phyloP scores from a whole-genome alignment of 37 sponge, comb jelly and placozoan genomes.

The Bolinopsis microptera region DNA sequence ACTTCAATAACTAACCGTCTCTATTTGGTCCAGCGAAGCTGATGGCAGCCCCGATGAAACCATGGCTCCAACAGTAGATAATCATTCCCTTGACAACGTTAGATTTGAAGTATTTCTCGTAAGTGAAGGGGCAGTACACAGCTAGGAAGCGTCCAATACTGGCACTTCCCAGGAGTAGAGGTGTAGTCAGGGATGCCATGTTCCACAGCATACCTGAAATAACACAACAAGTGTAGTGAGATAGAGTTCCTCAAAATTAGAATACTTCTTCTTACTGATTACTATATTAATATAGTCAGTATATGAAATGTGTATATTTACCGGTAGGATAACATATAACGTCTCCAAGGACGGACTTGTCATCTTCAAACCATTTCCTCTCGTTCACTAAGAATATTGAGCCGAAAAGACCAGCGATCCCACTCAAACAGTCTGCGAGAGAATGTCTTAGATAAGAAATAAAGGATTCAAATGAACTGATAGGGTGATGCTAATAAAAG shows the following conservation, averaged over 20 bases:
- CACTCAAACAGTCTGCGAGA: conserved; percentile 48
- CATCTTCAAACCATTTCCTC: conserved; percentile 33
- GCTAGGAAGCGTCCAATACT: conserved; percentile 49
- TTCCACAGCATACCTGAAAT: conserved; percentile 72
- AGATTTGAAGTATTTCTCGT: conserved; percentile 24
- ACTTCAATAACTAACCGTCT: conserved; percentile 3
- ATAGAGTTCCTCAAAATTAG: too few species aligned
- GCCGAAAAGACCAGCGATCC: conserved; percentile 27
- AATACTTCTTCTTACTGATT: too few species aligned
- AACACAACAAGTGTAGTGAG: not conserved
- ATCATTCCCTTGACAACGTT: not conserved
- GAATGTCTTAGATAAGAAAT: not conserved
- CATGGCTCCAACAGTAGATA: conserved; percentile 1
- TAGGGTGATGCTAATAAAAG: not conserved
- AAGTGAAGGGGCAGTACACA: conserved; percentile 25
- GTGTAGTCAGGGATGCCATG: conserved; percentile 59
- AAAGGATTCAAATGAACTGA: not conserved
- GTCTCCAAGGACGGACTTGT: not conserved
- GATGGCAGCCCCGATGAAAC: conserved; percentile 37
- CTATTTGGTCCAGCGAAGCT: conserved; percentile 48
- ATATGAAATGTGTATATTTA: not conserved
- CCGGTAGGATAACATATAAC: conserved; percentile 36
- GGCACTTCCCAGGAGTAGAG: conserved; percentile 50
- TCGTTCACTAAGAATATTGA: conserved; percentile 54
- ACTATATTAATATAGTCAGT: not conserved